Conservation (phyloP, 1,140 invertebrate species). For the Bombyx mandarina region DNA sequence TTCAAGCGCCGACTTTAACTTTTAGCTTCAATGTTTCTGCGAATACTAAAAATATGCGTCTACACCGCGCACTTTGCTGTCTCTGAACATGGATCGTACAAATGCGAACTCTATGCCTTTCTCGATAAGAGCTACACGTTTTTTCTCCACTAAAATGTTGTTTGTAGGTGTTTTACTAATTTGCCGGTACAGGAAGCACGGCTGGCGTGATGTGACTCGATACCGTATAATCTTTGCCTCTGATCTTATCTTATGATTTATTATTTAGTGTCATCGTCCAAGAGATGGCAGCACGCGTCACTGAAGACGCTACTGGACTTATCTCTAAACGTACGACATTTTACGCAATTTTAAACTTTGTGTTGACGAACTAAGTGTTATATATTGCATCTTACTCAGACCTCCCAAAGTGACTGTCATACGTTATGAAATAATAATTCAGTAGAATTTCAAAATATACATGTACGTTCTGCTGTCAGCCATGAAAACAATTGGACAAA, state of each 20-base stretch:
- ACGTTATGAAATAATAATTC: constrained; percentile 1
- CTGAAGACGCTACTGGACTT: constrained; percentile 43
- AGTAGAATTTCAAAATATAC: background rate
- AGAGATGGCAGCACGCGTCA: constrained; percentile 66
- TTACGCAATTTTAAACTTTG: constrained; percentile 21
- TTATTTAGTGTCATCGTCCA: constrained; percentile 60
- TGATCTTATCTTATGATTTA: constrained; percentile 69
- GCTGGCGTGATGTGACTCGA: constrained; percentile 58
- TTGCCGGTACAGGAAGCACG: constrained; percentile 63
- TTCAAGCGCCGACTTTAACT: constrained; percentile 38
- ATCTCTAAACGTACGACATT: constrained; percentile 24
- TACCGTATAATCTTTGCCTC: constrained; percentile 65
- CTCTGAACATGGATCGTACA: background rate
- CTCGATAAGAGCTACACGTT: constrained; percentile 19
- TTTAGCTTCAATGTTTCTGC: constrained; percentile 37
- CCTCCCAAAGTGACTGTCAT: constrained; percentile 33
- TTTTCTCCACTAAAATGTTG: constrained; percentile 18
- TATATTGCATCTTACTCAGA: constrained; percentile 14
- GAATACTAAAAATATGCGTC: constrained; percentile 60
- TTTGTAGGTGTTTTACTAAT: constrained; percentile 55
- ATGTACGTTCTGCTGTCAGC: background rate
- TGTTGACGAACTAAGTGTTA: background rate
- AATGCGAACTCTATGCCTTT: constrained; percentile 29
- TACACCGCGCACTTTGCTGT: constrained; percentile 8
- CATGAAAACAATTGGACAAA: too few relatives aligned